Base-by-base conservation (phyloP, 2,113 vertebrate genomes). In the Crotalus helleri region DNA sequence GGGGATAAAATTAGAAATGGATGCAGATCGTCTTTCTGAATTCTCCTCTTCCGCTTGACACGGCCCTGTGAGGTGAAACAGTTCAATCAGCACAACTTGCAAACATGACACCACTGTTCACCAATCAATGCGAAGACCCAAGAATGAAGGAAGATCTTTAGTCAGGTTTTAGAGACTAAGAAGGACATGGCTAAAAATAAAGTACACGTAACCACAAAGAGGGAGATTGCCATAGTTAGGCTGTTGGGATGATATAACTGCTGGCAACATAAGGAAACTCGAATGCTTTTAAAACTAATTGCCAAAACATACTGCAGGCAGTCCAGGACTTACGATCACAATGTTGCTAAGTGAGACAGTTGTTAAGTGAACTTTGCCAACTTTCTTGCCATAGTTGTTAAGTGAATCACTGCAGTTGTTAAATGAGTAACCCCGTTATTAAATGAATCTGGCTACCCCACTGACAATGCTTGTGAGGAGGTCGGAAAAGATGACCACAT, bases 1-100 rank as follows among this genome's bases (percentile, higher is more conserved):
- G 0, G 39, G 90, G 94, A 94, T 33, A 94, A 94, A 96, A 92
- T 98, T 93, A 97, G 95, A 95, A 94, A 94, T 85, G 58, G 90
- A 90, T 1, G 15, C 24, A 0, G 90, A 23, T 92, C 94, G 95
- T 90, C 69, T 88, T 93, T 91, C 89, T 21, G 54, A 57, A 55
- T 46, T 29, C 29, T 4, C 12, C 61, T 3, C 21, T 49, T 81
- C 89, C 15, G 1, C 51, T 29, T 11, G 51, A 90, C 69, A 92
- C 1, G 54, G 17, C 89, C 95, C 44, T 21, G 58, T n/a, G 86
- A 39, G 74, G 74, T 1, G 24, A 89, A 51, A 29, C 39, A 51
- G 24, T 26, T 89, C 44, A 61, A 49, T 12, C 46, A 93, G 55
- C 7, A 93, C 91, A 93, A 93, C 89, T 55, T 55, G 93, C 90